Percentiles rank a stretch among this genome's conserved stretches.
These are phyloP conservation scores for Himantopus leucocephalus DNA, from an alignment of 2,113 vertebrate genomes.

Conservation along the genomic window DNA sequence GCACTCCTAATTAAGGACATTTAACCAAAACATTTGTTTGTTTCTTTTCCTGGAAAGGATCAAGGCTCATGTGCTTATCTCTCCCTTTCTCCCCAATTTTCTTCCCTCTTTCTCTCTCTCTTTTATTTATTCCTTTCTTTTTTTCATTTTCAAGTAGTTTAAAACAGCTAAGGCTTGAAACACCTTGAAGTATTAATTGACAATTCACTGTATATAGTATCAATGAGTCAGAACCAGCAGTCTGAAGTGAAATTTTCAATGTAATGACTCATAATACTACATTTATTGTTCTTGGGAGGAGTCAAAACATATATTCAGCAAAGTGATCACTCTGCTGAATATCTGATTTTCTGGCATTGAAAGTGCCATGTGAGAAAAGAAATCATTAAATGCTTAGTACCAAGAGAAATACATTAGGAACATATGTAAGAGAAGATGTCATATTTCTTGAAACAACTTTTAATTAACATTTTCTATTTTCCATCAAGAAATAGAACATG, in stretches of 20 bases:
- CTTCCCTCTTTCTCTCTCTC: background rate
- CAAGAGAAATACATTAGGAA: background rate
- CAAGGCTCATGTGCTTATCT: background rate
- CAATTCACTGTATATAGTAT: background rate
- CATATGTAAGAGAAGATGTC: background rate
- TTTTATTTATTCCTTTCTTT: background rate
- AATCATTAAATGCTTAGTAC: background rate
- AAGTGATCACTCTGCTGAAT: fast-evolving
- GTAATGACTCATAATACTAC: background rate
- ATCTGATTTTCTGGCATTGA: background rate
- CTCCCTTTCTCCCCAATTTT: background rate
- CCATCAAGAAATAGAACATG: background rate
- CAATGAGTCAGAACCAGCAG: background rate
- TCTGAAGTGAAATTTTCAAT: background rate
- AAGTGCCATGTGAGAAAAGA: background rate
- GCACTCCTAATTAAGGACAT: background rate
- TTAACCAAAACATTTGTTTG: background rate
- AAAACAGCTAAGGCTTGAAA: background rate
- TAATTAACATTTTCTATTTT: background rate
- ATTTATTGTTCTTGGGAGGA: background rate
- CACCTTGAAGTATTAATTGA: background rate
- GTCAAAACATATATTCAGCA: background rate
- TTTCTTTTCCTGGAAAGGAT: background rate
- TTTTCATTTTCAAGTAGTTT: background rate
- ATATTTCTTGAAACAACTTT: background rate